These are phyloP conservation scores for Digitonthophagus gazella DNA, from an alignment of 2,888 invertebrate species.

Conservation along the genomic window DNA sequence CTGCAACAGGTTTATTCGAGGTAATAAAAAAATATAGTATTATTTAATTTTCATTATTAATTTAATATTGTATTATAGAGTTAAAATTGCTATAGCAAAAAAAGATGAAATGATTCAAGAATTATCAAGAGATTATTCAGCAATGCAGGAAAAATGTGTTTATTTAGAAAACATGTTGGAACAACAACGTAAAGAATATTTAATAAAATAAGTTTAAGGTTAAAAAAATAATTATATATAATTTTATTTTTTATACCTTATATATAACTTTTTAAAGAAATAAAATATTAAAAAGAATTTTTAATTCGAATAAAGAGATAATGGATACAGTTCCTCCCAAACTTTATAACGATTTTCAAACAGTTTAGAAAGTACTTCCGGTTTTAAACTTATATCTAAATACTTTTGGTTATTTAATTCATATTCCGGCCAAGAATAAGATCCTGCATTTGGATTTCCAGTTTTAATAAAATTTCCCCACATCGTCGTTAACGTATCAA, in stretches of 20 bases:
- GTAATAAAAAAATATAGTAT: conserved; percentile 49
- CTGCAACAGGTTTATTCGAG: conserved; percentile 78
- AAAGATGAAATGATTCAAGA: conserved; percentile 76
- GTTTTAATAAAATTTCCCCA: conserved; percentile 50
- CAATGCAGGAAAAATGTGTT: conserved; percentile 69
- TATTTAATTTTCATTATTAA: neutral
- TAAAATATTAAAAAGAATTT: neutral
- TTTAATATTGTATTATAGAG: conserved; percentile 53
- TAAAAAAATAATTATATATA: conserved; percentile 10
- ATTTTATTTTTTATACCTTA: conserved; percentile 10
- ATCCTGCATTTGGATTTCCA: conserved; percentile 35
- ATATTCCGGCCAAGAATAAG: conserved; percentile 45
- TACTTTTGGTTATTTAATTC: conserved; percentile 45
- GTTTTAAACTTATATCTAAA: conserved; percentile 47
- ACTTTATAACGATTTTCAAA: conserved; percentile 46
- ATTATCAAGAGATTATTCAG: conserved; percentile 67
- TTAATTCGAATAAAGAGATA: conserved; percentile 24
- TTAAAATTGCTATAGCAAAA: conserved; percentile 76
- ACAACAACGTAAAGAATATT: conserved; percentile 72
- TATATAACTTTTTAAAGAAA: conserved; percentile 6
- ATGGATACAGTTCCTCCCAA: conserved; percentile 50
- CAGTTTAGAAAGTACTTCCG: conserved; percentile 46
- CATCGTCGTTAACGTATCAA: conserved; percentile 49
- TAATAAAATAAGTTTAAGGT: conserved; percentile 48
- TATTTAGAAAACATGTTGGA: conserved; percentile 74